Percentiles rank a stretch among this genome's conserved stretches.
phyloP scores from a whole-genome alignment of 2,888 invertebrate genomes.

The Aethes cnicana region DNA sequence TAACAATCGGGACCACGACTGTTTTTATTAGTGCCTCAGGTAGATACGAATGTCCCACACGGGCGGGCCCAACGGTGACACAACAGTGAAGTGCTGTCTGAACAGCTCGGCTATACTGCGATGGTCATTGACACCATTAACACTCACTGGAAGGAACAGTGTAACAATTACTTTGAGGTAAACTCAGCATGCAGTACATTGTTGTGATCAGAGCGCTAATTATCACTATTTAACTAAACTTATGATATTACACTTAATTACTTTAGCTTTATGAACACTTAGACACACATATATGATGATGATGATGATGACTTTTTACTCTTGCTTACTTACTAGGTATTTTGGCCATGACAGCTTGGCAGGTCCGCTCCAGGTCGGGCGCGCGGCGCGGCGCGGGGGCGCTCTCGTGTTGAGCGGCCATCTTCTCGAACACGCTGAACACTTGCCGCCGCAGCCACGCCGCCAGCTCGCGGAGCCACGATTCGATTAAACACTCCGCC shows the following conservation, averaged over 20 bases:
- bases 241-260: no score
- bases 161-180: no score
- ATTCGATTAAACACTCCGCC: constrained; percentile 55
- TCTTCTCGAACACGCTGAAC: constrained; percentile 55
- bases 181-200: no score
- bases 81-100: background rate
- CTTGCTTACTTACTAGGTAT: constrained; percentile 47
- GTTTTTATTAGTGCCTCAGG: background rate
- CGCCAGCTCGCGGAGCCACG: constrained; percentile 54
- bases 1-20: background rate
- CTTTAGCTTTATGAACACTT: no score
- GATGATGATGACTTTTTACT: no score
- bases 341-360: constrained; percentile 48
- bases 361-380: constrained; percentile 49
- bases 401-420: constrained; percentile 35
- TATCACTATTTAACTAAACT: no score
- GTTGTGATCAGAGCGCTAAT: no score
- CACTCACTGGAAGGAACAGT: background rate
- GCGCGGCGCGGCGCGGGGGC: constrained; percentile 25
- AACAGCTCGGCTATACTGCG: background rate
- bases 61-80: background rate
- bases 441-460: constrained; percentile 57
- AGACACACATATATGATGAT: no score
- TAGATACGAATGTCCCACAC: background rate
- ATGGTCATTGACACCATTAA: background rate